phyloP scores from a whole-genome alignment of 2,888 invertebrate species.

The Clistopyga incitator region DNA sequence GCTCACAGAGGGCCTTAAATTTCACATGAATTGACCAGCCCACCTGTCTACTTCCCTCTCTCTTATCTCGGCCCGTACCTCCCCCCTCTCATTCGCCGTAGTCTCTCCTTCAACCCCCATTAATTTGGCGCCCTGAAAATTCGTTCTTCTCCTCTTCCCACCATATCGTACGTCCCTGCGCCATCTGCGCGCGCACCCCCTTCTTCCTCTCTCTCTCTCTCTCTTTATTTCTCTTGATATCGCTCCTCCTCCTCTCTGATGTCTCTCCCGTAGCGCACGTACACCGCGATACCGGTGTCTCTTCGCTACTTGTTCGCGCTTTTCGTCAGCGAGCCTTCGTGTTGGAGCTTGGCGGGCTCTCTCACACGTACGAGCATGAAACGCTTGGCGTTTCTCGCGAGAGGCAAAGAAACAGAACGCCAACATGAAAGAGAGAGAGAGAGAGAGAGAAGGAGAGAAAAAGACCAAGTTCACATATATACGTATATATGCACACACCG shows the following conservation, averaged over 20 bases:
- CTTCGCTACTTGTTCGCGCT: conserved; percentile 48
- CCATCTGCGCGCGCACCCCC: conserved; percentile 85
- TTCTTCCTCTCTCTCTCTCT: conserved; percentile 64
- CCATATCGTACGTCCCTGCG: conserved; percentile 84
- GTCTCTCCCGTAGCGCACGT: conserved; percentile 49
- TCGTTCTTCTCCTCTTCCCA: conserved; percentile 83
- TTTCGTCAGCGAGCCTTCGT: conserved; percentile 38
- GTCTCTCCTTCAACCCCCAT: conserved; percentile 83
- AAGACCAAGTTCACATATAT: conserved; percentile 20
- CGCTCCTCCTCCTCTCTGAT: conserved; percentile 57
- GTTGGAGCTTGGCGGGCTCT: conserved; percentile 26
- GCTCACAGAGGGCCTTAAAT: conserved; percentile 54
- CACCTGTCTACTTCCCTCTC: conserved; percentile 64
- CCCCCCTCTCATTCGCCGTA: conserved; percentile 20
- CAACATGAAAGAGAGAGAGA: neutral
- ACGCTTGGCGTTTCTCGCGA: neutral
- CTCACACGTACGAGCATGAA: conserved; percentile 37
- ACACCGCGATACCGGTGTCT: conserved; percentile 39
- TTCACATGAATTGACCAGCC: conserved; percentile 64
- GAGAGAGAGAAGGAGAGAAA: conserved; percentile 20
- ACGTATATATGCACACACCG: conserved; percentile 27
- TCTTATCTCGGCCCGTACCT: conserved; percentile 36
- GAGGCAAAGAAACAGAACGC: conserved; percentile 23
- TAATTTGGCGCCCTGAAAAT: conserved; percentile 81
- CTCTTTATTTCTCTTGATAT: conserved; percentile 59